Evolutionary conservation across 1,140 invertebrate species (phyloP), one percentile per base, ranked within the genome.

Genomic region (Orius laevigatus): DNA sequence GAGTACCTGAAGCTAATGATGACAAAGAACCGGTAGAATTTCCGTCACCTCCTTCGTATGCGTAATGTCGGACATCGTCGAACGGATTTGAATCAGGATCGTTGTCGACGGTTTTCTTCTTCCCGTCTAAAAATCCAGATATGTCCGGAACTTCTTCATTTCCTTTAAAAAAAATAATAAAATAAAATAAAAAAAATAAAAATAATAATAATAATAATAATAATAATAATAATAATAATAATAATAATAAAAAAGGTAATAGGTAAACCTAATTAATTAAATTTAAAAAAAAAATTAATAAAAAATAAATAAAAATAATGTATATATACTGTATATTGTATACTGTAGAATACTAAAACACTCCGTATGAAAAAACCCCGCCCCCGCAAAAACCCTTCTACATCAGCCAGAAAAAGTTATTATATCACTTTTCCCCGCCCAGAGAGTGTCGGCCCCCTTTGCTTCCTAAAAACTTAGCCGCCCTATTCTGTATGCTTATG

Each of bases 41-140:
- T 46, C 89, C 90, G 62, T 92, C 89, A 11, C 93, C 92, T n/a
- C 93, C 92, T 67, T 97, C 92, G 60, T 94, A 95, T 19, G 86
- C 90, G 64, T 95, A 97, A 65, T 95, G 88, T 40, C 91, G 76
- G 1, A 95, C 82, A 68, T 94, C 91, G 63, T 97, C 93, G 62
- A 85, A 87, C 1, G 90, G 89, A 58, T 84, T 85, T 51, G 81
- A 84, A 56, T 84, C 82, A 0, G 82, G 80, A 66, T 95, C 91
- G 55, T 88, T 79, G 64, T 95, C 89, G 51, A 88, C 84, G 53
- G 79, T 79, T 43, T 84, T 78, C 60, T 94, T 84, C 62, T 91
- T 91, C 55, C 81, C 81, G 56, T 84, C 80, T 11, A 96, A 73
- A 63, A 95, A 94, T 40, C 84, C 82, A 54, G 82, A 85, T 54